phyloP scores from a whole-genome alignment of 2,888 invertebrate species.

The Zele albiditarsus region DNA sequence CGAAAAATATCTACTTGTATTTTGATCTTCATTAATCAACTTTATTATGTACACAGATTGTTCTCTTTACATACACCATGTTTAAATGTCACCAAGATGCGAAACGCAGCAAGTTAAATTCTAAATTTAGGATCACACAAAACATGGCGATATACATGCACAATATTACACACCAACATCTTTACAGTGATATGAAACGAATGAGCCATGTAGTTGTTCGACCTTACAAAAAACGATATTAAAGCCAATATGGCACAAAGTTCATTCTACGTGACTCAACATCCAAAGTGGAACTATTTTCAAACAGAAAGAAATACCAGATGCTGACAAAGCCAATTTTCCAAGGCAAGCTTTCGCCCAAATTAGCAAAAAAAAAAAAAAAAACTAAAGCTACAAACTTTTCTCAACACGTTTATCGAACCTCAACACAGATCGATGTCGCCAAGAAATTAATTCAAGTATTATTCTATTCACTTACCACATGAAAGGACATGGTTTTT shows the following conservation, averaged over 20 bases:
- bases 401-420: no score
- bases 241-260: neutral
- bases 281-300: neutral
- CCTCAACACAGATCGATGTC: no score
- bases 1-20: no score
- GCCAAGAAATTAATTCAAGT: no score
- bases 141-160: neutral
- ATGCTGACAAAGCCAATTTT: neutral
- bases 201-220: neutral
- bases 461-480: no score
- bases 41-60: no score
- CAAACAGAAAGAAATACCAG: neutral
- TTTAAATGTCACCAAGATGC: neutral
- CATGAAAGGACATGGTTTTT: no score
- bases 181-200: neutral
- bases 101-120: neutral
- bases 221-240: conserved; percentile 3
- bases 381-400: no score
- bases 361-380: no score
- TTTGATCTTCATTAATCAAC: no score
- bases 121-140: neutral
- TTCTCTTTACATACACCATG: no score
- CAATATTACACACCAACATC: neutral
- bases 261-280: conserved; percentile 4
- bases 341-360: neutral